Base-by-base conservation (phyloP, 2,888 invertebrate genomes). In the Melolontha melolontha region DNA sequence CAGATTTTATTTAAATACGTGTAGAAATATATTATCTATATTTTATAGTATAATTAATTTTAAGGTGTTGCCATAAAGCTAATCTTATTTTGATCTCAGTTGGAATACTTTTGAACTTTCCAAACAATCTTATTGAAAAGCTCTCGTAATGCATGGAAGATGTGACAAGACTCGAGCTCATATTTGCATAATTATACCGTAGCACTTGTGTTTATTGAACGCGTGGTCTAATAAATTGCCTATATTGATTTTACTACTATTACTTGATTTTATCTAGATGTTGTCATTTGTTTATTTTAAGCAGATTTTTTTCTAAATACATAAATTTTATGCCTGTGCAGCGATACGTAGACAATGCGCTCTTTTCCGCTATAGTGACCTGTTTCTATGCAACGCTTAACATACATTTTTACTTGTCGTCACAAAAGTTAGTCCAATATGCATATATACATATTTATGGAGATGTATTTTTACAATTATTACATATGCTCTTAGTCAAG, bases 141-240 rank as follows among this genome's bases (percentile, higher is more conserved):
- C 39, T 55, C 17, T 41, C 16, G 17, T 17, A 55, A 12, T 40
- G 27, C 10, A 16, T 27, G 16, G 40, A 14, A 39, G 40, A 54
- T 39, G 41, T n/a, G 47, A 55, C 55, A 55, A 41, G 40, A 40
- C 2, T 16, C 40, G 41, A 40, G 11, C 10, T 55, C 39, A 41
- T 55, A 55, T 55, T 55, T 55, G 41, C 55, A 55, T 55, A 55
- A 55, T 40, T 55, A 17, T 41, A 55, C 55, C 16, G 22, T 55
- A 40, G 17, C 11, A 55, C 11, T 6, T 27, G 27, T 55, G 41
- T 16, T 55, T 41, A 55, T 40, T 41, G 17, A 54, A 40, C 41
- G 55, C 41, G 55, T 55, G 41, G 55, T 55, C 17, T 55, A 40
- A 55, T 41, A 16, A 40, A 55, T 55, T 55, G 55, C 22, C 17